A percentile compares a stretch with the other conserved stretches of the same genome.
Evolutionary conservation across 2,113 vertebrate species (phyloP).

Genomic region (Microcebus ravelobensis): DNA sequence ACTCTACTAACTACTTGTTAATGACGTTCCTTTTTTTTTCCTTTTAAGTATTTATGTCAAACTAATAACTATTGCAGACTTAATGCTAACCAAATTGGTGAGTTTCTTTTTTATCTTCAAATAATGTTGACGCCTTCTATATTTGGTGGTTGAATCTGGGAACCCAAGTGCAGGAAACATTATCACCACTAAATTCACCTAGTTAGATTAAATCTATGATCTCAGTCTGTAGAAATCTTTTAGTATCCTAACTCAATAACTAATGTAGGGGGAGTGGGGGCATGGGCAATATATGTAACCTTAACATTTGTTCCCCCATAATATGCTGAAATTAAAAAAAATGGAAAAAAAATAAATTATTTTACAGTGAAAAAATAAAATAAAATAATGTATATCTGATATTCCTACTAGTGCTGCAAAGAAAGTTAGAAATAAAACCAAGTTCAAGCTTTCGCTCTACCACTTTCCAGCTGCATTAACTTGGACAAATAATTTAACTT

Average conservation of each 20-base stretch:
- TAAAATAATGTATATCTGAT: neutral
- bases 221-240: slow-evolving; percentile 3
- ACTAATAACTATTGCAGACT: slow-evolving; percentile 6
- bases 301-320: too few species aligned
- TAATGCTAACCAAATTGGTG: slow-evolving; percentile 10
- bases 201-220: neutral
- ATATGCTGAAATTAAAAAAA: too few species aligned
- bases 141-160: neutral
- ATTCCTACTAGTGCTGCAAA: neutral
- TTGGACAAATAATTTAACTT: slow-evolving; percentile 33
- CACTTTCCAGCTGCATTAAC: slow-evolving; percentile 24
- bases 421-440: slow-evolving; percentile 53
- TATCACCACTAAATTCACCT: slow-evolving; percentile 33
- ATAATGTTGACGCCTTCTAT: neutral
- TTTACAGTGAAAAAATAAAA: too few species aligned
- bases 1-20: neutral
- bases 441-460: slow-evolving; percentile 30
- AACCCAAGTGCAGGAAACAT: neutral
- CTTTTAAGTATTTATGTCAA: slow-evolving; percentile 18
- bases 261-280: neutral
- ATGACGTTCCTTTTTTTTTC: neutral
- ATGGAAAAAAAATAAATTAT: too few species aligned
- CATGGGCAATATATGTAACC: too few species aligned
- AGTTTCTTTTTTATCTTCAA: neutral
- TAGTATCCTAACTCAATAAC: neutral